Percentiles rank a stretch among this genome's conserved stretches.
phyloP scores from a whole-genome alignment of 2,888 invertebrate genomes.

The Coleophora flavipennella region DNA sequence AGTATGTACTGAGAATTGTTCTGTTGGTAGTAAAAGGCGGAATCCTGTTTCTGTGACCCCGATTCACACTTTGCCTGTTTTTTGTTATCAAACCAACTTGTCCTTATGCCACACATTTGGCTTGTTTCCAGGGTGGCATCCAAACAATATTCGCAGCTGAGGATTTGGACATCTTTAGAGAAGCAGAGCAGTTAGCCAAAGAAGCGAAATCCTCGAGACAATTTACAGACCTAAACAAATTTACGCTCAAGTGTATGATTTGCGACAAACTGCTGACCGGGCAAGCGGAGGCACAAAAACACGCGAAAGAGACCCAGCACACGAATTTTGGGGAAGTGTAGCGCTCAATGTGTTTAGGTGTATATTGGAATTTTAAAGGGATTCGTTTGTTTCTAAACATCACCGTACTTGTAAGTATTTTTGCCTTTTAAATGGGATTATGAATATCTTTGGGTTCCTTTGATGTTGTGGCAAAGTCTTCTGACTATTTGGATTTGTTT shows the following conservation, averaged over 20 bases:
- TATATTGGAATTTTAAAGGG: conserved; percentile 1
- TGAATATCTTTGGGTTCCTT: too few species aligned
- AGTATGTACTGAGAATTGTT: too few species aligned
- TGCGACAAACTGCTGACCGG: conserved; percentile 85
- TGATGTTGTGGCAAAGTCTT: too few species aligned
- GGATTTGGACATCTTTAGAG: conserved; percentile 79
- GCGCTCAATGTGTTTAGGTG: conserved; percentile 22
- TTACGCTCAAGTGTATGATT: conserved; percentile 86
- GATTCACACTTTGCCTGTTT: too few species aligned
- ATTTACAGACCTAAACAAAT: conserved; percentile 91
- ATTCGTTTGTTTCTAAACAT: too few species aligned
- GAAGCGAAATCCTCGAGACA: conserved; percentile 93
- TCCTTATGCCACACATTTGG: not conserved
- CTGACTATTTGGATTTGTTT: too few species aligned
- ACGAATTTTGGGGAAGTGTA: conserved; percentile 85
- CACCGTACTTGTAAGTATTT: too few species aligned
- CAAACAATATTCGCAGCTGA: conserved; percentile 87
- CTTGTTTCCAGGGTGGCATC: conserved; percentile 74
- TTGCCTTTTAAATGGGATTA: too few species aligned
- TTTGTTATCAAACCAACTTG: too few species aligned
- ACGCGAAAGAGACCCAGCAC: conserved; percentile 89
- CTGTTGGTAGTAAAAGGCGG: too few species aligned
- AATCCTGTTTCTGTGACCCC: too few species aligned
- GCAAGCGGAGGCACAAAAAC: conserved; percentile 85
- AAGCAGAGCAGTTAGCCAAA: conserved; percentile 87